These are phyloP conservation scores for Diabrotica virgifera DNA, from an alignment of 1,140 invertebrate genomes.

Conservation along the genomic window DNA sequence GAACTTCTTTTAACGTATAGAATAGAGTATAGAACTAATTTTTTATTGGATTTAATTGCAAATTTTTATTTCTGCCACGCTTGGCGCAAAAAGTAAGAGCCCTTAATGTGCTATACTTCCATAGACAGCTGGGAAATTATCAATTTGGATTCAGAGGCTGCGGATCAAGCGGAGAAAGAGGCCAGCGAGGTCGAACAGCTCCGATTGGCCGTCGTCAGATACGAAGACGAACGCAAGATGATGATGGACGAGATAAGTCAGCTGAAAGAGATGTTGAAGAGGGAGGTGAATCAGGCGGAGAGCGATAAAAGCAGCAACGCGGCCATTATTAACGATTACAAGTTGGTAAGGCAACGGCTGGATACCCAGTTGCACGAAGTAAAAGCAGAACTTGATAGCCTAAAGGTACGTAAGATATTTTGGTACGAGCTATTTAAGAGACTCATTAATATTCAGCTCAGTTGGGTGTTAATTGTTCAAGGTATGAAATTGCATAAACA, in stretches of 20 bases:
- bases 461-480: too few relatives aligned
- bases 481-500: too few relatives aligned
- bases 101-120: conserved; percentile 7
- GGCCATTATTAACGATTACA: conserved; percentile 85
- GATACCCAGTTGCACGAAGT: conserved; percentile 77
- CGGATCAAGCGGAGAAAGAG: conserved; percentile 76
- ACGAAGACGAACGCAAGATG: conserved; percentile 81
- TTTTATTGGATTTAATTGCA: too few relatives aligned
- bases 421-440: too few relatives aligned
- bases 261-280: conserved; percentile 81
- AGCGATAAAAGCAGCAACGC: conserved; percentile 68
- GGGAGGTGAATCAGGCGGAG: conserved; percentile 74
- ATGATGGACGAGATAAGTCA: conserved; percentile 74
- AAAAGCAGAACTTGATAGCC: conserved; percentile 56
- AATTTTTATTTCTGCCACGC: too few relatives aligned
- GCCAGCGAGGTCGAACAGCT: conserved; percentile 77
- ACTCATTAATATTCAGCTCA: too few relatives aligned
- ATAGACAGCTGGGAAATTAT: conserved; percentile 48
- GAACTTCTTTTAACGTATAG: too few relatives aligned
- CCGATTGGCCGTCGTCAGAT: conserved; percentile 67
- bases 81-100: not conserved
- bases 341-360: conserved; percentile 84
- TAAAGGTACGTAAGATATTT: conserved; percentile 53
- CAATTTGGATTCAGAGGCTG: conserved; percentile 57
- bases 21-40: too few relatives aligned